Conservation (phyloP, 2,113 vertebrate species). For the Cyprinus carpio region DNA sequence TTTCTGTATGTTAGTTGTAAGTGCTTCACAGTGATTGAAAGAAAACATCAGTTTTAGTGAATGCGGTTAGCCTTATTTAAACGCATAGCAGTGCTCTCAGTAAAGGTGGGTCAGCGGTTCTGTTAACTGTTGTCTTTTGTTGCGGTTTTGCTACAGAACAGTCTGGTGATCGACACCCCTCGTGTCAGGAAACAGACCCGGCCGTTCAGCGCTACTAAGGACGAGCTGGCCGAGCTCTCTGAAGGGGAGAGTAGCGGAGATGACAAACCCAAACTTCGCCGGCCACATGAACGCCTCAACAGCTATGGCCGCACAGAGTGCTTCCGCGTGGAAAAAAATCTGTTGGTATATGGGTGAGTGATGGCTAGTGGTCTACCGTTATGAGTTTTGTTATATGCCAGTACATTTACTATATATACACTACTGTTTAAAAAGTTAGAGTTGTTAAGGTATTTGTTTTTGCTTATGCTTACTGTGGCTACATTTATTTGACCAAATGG, state of each 20-base stretch:
- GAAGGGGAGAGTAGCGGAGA: conserved; percentile 92
- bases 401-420: too few relatives aligned
- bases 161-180: conserved; percentile 96
- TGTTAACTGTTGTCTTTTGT: background rate
- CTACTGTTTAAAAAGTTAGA: too few relatives aligned
- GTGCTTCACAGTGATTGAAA: background rate
- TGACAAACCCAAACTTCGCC: conserved; percentile 90
- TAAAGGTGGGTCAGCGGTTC: background rate
- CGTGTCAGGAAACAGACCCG: conserved; percentile 95
- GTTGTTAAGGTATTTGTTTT: too few relatives aligned
- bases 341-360: conserved; percentile 93
- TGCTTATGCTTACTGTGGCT: too few relatives aligned
- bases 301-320: conserved; percentile 96
- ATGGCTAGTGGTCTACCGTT: background rate
- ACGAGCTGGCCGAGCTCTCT: conserved; percentile 93
- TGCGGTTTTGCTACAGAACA: conserved; percentile 81
- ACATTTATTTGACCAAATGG: too few relatives aligned
- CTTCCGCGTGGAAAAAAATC: conserved; percentile 96
- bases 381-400: background rate
- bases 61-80: background rate
- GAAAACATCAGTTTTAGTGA: background rate
- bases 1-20: conserved; percentile 1
- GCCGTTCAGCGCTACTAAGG: conserved; percentile 95
- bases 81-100: background rate
- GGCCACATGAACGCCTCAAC: conserved; percentile 87